Base-by-base conservation (phyloP, 2,113 vertebrate genomes). In the Rhinolophus ferrumequinum region DNA sequence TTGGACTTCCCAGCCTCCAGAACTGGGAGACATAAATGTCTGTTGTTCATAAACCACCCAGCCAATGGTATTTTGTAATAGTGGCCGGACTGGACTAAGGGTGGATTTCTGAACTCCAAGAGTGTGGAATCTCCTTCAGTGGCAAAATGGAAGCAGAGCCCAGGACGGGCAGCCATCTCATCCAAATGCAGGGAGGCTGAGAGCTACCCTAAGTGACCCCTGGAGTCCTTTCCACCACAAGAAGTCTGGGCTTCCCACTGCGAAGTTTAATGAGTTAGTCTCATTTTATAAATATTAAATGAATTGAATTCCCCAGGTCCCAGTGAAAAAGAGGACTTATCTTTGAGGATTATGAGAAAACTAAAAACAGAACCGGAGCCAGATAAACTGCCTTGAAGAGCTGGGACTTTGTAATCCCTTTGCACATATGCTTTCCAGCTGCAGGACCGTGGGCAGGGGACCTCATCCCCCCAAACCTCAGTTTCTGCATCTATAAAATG, bases 211-310 rank as follows among this genome's bases (percentile, higher is more conserved):
- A 91, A 54, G 11, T 50, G 83, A 88, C 30, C 67, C 60, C 67
- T 26, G 18, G 12, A 73, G 52, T 69, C 52, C 21, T 93, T 79
- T 93, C 26, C 6, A 76, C 24, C 8, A 4, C 26, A n/a, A 85
- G 54, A 64, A 87, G 3, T 58, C 47, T 54, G 66, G 30, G 50
- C 60, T 93, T 93, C 62, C 60, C 44, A 72, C 21, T 44, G 52
- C 24, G 91, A 75, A 67, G 67, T 62, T 94, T 89, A 85, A 93
- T 70, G 77, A 92, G 41, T 90, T 92, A 47, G 12, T 92, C 66
- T 94, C 72, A 85, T 95, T 96, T 96, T 88, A 60, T 87, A 92
- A 88, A 81, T 84, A 93, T 91, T 92, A 73, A 94, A 76, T 90
- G 85, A 66, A 62, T 85, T 93, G 22, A 88, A 90, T 66, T 90